Evolutionary conservation across 2,113 vertebrate genomes (phyloP), one percentile per base, ranked within the genome.

Genomic region (Eudorcas thomsonii): DNA sequence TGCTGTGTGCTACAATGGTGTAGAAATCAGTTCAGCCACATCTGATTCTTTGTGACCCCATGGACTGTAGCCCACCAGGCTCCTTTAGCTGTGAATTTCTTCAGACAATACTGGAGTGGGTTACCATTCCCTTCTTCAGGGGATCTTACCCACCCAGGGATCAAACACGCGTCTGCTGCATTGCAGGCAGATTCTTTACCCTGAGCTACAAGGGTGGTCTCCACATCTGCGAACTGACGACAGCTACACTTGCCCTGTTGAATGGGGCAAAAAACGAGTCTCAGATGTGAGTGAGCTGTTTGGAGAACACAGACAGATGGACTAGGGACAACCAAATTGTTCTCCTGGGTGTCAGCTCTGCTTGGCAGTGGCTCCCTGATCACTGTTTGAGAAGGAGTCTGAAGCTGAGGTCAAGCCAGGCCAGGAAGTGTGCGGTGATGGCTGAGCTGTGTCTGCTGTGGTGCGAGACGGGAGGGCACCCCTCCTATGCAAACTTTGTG

Each of bases 401-500:
- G 57, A 64, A 14, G 77, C 28, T 7, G 28, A 78, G 74, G 28
- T 39, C 48, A 43, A 15, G 89, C 39, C 0, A 21, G 55, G 54
- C 12, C 83, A 57, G 85, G 60, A n/a, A 43, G 28, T n/a, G 23
- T 9, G 25, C 48, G 10, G 8, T 26, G 91, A 16, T 45, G 2
- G 0, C n/a, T 50, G 33, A 78, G 59, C 23, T 23, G 12, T 4
- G 45, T 50, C 94, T 78, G 30, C 52, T 36, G 33, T 0, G 1
- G n/a, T 17, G 3, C 23, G 48, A 54, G 83, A 11, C 0, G 0
- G 36, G 43, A 82, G 28, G 67, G 36, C 0, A 1, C 10, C 48
- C 16, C 30, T 62, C 28, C 67, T n/a, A 11, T 2, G 5, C 67
- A 71, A 6, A 1, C 67, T 71, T 39, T 2, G 0, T 12, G 21